These are phyloP conservation scores for Latrodectus geometricus DNA, from an alignment of 1,140 invertebrate genomes.

Conservation along the genomic window DNA sequence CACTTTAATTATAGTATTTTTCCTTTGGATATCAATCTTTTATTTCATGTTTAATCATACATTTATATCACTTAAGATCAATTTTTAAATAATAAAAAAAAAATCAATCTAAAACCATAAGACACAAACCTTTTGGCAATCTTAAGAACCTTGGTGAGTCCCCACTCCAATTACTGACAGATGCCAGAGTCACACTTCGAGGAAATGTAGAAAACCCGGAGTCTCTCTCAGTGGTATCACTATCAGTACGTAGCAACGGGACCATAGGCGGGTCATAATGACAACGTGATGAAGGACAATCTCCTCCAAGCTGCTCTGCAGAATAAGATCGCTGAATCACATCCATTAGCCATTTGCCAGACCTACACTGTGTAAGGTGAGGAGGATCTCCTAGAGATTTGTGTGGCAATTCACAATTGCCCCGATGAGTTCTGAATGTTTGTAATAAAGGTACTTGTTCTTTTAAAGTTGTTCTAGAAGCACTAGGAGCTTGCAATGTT, in stretches of 20 bases:
- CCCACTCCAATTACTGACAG: slow-evolving; percentile 48
- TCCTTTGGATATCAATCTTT: no score
- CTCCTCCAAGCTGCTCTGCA: slow-evolving; percentile 29
- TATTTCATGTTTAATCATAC: no score
- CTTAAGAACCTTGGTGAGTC: slow-evolving; percentile 40
- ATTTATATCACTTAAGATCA: no score
- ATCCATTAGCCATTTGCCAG: not conserved
- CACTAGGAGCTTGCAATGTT: slow-evolving; percentile 5
- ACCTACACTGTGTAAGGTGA: not conserved
- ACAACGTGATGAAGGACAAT: not conserved
- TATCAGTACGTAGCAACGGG: slow-evolving; percentile 1
- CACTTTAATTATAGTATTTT: no score
- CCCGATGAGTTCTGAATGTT: slow-evolving; percentile 30
- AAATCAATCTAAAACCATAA: no score
- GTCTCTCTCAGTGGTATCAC: slow-evolving; percentile 8
- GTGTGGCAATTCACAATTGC: not conserved
- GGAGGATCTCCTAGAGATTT: not conserved
- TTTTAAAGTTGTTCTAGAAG: slow-evolving; percentile 8
- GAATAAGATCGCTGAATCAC: slow-evolving; percentile 20
- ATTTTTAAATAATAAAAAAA: no score
- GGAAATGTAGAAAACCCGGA: slow-evolving; percentile 48
- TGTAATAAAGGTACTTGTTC: slow-evolving; percentile 41
- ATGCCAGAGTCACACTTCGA: slow-evolving; percentile 32
- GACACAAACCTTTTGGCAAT: slow-evolving; percentile 52
- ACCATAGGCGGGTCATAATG: not conserved